Conservation (phyloP, 2,888 invertebrate genomes). For the Tetragonisca angustula region DNA sequence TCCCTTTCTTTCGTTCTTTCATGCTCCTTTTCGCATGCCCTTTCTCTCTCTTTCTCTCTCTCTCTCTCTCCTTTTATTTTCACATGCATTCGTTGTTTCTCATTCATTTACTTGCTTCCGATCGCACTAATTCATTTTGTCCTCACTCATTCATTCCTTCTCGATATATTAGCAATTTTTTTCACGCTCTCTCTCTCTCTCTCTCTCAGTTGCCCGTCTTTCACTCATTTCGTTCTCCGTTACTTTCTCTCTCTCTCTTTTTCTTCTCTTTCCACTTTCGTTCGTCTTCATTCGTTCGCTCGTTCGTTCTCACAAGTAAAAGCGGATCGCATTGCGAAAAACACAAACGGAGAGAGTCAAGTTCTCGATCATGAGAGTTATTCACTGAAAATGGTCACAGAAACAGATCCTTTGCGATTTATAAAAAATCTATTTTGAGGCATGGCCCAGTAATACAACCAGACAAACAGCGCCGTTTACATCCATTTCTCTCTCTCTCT, state of each 20-base stretch:
- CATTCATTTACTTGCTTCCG: conserved; percentile 5
- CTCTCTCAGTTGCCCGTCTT: not conserved
- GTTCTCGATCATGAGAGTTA: conserved; percentile 72
- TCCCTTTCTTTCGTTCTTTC: conserved; percentile 29
- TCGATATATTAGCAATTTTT: conserved; percentile 34
- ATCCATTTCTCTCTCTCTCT: conserved; percentile 22
- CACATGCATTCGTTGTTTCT: not conserved
- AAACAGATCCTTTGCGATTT: conserved; percentile 76
- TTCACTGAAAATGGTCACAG: conserved; percentile 71
- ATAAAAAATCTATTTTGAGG: conserved; percentile 81
- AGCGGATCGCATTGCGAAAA: conserved; percentile 56
- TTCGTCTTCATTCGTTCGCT: conserved; percentile 1
- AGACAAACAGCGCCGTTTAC: conserved; percentile 74
- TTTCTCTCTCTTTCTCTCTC: conserved; percentile 34
- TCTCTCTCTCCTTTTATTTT: conserved; percentile 12
- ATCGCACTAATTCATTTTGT: not conserved
- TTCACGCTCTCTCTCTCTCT: conserved; percentile 7
- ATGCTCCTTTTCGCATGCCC: conserved; percentile 3
- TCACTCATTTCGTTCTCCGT: not conserved
- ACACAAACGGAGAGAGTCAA: conserved; percentile 66
- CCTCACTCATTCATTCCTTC: not conserved
- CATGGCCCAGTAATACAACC: conserved; percentile 76
- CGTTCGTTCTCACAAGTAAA: conserved; percentile 52
- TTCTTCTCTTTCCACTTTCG: not conserved
- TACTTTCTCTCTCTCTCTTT: not conserved